Base-by-base conservation (phyloP, 2,888 invertebrate species). In the Lottia gigantea region DNA sequence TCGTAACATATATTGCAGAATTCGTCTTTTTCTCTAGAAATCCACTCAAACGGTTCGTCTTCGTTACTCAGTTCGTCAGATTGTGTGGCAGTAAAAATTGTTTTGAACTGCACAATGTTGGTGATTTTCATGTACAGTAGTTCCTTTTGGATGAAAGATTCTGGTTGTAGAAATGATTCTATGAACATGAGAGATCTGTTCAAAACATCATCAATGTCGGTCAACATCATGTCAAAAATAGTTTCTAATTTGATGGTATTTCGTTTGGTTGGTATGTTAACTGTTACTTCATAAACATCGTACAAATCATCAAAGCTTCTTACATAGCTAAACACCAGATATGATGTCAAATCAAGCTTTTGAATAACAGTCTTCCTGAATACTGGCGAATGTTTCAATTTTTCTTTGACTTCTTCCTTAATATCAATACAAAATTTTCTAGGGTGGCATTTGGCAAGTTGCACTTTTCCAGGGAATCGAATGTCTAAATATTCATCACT, bases 391-490 rank as follows among this genome's bases (percentile, higher is more conserved):
- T 65, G 66, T 46, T 62, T 63, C 6, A 70, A 11, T 12, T 61
- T 46, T 19, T 55, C 45, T 23, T 62, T 62, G 19, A 76, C 71
- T 11, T 25, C 67, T 16, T 77, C 74, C 1, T 78, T 77, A 23
- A 80, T 79, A 47, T 81, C 76, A 15, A 82, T 68, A 16, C 78
- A 25, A 61, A 81, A 82, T 61, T 79, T 79, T 65, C 82, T 67
- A 12, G 82, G 82, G 23, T 76, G 74, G 46, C 79, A 80, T 11
- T 73, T 70, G 26, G 75, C 75, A 19, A 8, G 23, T 6, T 23
- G 23, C 7, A 55, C 23, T 23, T 0, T 23, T 23, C 23, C 23
- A 14, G 55, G 12, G 23, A 55, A 55, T 55, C 23, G 19, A 14
- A 23, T 55, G 6, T 55, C 55, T 23, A 55, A 23, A 55, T 55